phyloP scores from a whole-genome alignment of 2,113 vertebrate genomes.

The Archilochus colubris region DNA sequence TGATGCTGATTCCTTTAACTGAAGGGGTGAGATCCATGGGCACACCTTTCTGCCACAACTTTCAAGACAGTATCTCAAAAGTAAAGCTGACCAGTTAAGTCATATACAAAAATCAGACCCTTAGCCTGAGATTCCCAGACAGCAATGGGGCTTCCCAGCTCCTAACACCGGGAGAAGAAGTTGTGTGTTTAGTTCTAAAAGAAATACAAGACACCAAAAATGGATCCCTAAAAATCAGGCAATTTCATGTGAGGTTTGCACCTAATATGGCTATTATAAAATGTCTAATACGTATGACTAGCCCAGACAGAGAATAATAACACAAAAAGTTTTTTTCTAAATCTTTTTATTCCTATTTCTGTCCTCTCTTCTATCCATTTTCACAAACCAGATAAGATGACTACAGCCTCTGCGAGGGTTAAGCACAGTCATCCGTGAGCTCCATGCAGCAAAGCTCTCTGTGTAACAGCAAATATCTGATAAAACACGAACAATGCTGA shows the following conservation, averaged over 20 bases:
- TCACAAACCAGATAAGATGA: background rate
- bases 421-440: background rate
- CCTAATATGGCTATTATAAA: background rate
- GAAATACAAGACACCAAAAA: background rate
- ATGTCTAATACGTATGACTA: background rate
- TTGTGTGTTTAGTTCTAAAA: background rate
- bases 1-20: background rate
- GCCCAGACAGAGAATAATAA: background rate
- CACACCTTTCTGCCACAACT: background rate
- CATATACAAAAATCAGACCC: background rate
- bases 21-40: background rate
- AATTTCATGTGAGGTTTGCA: background rate
- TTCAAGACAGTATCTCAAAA: background rate
- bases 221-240: background rate
- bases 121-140: background rate
- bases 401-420: background rate
- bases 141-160: background rate
- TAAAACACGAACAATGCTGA: background rate
- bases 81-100: conserved; percentile 1
- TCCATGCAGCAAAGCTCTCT: background rate
- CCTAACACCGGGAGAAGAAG: background rate
- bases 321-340: background rate
- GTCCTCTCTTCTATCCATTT: background rate
- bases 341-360: background rate
- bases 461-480: background rate